Base-by-base conservation (phyloP, 2,113 vertebrate genomes). In the Lasiurus cinereus region DNA sequence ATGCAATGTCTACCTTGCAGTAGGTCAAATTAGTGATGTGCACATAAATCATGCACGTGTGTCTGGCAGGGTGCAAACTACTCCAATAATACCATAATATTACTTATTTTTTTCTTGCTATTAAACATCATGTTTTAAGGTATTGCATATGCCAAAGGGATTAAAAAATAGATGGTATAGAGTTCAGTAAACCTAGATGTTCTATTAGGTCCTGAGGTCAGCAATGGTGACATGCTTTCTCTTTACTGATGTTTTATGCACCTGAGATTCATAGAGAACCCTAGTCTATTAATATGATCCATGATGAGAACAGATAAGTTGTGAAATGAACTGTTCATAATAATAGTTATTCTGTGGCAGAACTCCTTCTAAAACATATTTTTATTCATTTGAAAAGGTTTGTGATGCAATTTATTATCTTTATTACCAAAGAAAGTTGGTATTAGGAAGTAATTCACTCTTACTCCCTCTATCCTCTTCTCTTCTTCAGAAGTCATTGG, bases 331-430 rank as follows among this genome's bases (percentile, higher is more conserved):
- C 83, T 94, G 67, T 82, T 90, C 80, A 92, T 87, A 78, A 92
- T 36, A 86, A 64, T 9, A 87, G 69, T 86, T 93, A 76, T 85
- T 94, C 69, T 43, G 43, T 86, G 43, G 43, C 67, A 88, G 54
- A 92, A 27, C 9, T 93, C 48, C 83, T 88, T 31, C 56, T 27
- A 52, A 83, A 95, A 88, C 67, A 76, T 83, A 90, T 67, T 70
- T 96, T 82, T 84, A 86, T 93, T 91, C 59, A 83, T 93, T 86
- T 92, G 54, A 76, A 97, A 97, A 95, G 50, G 50, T 76, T 84
- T 93, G 15, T 54, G 70, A 54, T 90, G 22, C 18, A 90, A 87
- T 94, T 94, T 82, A 69, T 94, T 96, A 95, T 72, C 73, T 92
- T 92, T 74, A 90, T 82, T 69, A 43, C 22, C 78, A 94, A 94